Conservation (phyloP, 2,797 vertebrate genomes). For the Oreonectes daqikongensis region DNA sequence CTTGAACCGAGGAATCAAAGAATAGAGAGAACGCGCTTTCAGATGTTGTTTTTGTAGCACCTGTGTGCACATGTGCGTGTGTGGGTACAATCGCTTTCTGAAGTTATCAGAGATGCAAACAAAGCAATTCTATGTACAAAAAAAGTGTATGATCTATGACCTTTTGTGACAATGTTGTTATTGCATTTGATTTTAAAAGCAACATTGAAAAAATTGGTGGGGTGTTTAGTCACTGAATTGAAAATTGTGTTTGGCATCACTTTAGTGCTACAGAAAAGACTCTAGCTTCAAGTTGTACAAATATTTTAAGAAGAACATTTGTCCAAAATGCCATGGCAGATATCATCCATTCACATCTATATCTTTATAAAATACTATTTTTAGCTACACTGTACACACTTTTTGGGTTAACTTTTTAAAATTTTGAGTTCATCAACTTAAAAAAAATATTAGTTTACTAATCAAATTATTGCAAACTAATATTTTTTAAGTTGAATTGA, state of each 20-base stretch:
- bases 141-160: background rate
- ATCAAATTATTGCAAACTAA: too few relatives aligned
- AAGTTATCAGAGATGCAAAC: background rate
- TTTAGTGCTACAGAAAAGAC: background rate
- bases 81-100: background rate
- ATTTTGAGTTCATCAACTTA: too few relatives aligned
- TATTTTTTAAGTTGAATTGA: too few relatives aligned
- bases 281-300: background rate
- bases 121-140: background rate
- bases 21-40: background rate
- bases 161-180: background rate
- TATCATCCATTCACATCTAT: background rate
- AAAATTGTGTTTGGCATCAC: background rate
- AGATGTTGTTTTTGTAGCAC: background rate
- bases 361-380: too few relatives aligned
- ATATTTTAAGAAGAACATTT: background rate
- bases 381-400: too few relatives aligned
- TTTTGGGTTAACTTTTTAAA: too few relatives aligned
- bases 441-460: too few relatives aligned
- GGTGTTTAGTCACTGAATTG: background rate
- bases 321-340: background rate
- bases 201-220: background rate
- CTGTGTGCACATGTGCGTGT: background rate
- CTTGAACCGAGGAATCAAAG: conserved; percentile 60
- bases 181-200: background rate